Base-by-base conservation (phyloP, 64 coral and sea anemone species). In the Astreopora myriophthalma region DNA sequence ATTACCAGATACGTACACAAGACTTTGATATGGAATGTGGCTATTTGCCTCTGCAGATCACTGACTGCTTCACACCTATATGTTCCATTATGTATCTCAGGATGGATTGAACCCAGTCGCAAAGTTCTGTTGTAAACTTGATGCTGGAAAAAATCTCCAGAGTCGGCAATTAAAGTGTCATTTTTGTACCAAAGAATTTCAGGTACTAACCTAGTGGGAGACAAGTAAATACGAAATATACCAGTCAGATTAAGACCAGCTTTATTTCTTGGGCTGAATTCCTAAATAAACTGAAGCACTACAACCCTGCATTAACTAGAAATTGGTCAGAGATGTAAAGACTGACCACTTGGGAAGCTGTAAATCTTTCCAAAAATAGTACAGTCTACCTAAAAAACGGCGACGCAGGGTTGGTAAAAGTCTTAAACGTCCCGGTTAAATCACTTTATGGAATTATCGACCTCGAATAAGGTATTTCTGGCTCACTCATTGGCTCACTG, bases 101-200 rank as follows among this genome's bases (percentile, higher is more conserved):
- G 61, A 17, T 35, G 10, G 1, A 83, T 52, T 22, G 55, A 63
- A 1, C 79, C 79, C 17, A 83, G 79, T 37, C 57, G 55, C 34
- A 83, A 22, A n/a, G 79, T 83, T 83, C 79, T 63, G 57, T 83
- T 83, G 29, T 12, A 38, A 38, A 10, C 2, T 6, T 64, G 19
- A 34, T 64, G 34, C 5, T 61, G 52, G 34, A 83, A 83, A 20
- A 34, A n/a, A 25, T 83, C 33, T 37, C 79, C 79, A 1, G 33
- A 63, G 16, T 63, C 33, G 2, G 3, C 23, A 8, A 83, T 83
- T 33, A 14, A 1, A 2, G n/a, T 1, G 19, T 28, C 34, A 61
- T 83, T 34, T 10, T 33, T 58, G n/a, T 83, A 83, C 79, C 79
- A 83, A 32, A 8, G 34, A 64, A 83, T 83, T 62, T 25, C 10